Evolutionary conservation across 2,888 invertebrate genomes (phyloP).

Genomic region (Drosophila paracracens): DNA sequence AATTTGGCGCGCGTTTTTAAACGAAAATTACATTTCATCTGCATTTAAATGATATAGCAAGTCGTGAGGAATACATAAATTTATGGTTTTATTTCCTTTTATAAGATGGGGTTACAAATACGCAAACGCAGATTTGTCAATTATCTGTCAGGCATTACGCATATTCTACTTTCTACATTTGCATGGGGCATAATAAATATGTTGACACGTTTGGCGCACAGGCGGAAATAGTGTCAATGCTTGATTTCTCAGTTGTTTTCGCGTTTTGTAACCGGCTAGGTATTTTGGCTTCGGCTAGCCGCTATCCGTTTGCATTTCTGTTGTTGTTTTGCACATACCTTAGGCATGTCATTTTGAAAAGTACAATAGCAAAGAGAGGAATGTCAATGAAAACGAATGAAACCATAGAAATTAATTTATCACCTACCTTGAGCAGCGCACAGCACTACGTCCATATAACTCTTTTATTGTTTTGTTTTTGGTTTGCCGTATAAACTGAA

Average conservation of each 20-base stretch:
- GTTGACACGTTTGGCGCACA: not conserved
- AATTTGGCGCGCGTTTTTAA: slow-evolving; percentile 13
- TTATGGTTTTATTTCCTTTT: slow-evolving; percentile 4
- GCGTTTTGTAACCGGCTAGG: slow-evolving; percentile 4
- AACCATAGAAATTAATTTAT: slow-evolving; percentile 80
- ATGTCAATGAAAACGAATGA: slow-evolving; percentile 78
- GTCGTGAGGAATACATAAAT: not conserved
- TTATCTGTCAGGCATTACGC: slow-evolving; percentile 29
- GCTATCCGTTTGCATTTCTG: slow-evolving; percentile 16
- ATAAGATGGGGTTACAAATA: slow-evolving; percentile 3
- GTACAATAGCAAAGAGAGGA: slow-evolving; percentile 62
- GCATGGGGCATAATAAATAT: not conserved
- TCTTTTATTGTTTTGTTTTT: slow-evolving; percentile 68
- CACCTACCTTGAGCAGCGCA: slow-evolving; percentile 72
- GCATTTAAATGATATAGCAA: not conserved
- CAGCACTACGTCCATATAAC: slow-evolving; percentile 63
- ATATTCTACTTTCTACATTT: not conserved
- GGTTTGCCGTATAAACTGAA: slow-evolving; percentile 44
- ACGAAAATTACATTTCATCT: not conserved
- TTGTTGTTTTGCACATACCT: slow-evolving; percentile 36
- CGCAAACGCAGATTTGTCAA: slow-evolving; percentile 35
- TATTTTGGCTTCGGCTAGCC: slow-evolving; percentile 29
- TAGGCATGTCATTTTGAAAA: slow-evolving; percentile 70
- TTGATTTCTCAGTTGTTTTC: not conserved
- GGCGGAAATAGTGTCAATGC: not conserved